Conservation (phyloP, 2,888 invertebrate genomes). For the Anorthoa munda region DNA sequence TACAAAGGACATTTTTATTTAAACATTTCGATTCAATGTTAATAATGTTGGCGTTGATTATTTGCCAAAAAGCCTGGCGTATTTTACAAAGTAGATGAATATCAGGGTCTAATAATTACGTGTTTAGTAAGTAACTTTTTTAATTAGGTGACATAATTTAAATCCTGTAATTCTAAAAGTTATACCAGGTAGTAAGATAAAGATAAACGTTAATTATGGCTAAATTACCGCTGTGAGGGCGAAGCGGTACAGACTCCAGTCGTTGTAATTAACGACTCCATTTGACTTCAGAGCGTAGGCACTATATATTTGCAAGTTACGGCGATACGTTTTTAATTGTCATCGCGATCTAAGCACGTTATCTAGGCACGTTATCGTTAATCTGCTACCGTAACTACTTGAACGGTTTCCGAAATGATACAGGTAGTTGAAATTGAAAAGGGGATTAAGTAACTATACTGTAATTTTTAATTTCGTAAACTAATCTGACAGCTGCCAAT, state of each 20-base stretch:
- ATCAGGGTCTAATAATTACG: conserved; percentile 85
- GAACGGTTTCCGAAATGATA: not conserved
- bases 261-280: conserved; percentile 53
- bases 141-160: conserved; percentile 76
- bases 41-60: conserved; percentile 23
- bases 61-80: conserved; percentile 59
- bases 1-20: conserved; percentile 10
- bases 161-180: conserved; percentile 72
- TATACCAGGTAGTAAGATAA: conserved; percentile 71
- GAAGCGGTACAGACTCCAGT: conserved; percentile 38
- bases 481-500: too few species aligned
- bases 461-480: too few species aligned
- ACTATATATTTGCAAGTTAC: conserved; percentile 39
- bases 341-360: conserved; percentile 14
- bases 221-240: conserved; percentile 56
- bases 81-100: conserved; percentile 79
- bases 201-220: conserved; percentile 66
- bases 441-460: conserved; percentile 1
- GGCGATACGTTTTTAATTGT: conserved; percentile 38
- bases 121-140: conserved; percentile 79
- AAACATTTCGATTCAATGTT: conserved; percentile 18
- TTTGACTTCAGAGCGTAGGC: conserved; percentile 48
- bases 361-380: conserved; percentile 11
- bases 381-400: not conserved
- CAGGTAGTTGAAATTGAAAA: not conserved